Conservation (phyloP, 1,140 invertebrate species). For the Drosophila repletoides region DNA sequence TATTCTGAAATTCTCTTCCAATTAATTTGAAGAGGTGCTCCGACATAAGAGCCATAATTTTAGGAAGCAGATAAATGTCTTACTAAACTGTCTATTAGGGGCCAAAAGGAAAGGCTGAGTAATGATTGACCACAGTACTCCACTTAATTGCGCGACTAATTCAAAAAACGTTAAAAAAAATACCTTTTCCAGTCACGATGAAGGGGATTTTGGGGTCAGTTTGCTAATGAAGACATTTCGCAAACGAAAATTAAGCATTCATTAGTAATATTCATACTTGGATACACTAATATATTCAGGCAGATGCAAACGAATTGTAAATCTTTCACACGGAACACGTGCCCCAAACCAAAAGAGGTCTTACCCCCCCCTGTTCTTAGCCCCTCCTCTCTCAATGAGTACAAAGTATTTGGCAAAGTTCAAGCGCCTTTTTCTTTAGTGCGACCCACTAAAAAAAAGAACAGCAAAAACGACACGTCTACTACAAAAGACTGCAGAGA, state of each 20-base stretch:
- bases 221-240: conserved; percentile 12
- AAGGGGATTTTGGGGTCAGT: conserved; percentile 13
- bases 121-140: too few species aligned
- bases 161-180: neutral
- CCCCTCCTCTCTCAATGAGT: neutral
- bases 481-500: conserved; percentile 32
- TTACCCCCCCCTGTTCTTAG: neutral
- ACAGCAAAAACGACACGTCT: conserved; percentile 43
- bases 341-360: neutral
- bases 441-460: conserved; percentile 41
- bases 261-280: conserved; percentile 14
- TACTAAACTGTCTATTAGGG: too few species aligned
- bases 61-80: too few species aligned
- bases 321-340: conserved; percentile 14
- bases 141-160: neutral
- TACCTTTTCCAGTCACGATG: too few species aligned
- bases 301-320: neutral
- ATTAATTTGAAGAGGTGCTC: too few species aligned
- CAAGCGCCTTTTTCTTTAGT: conserved; percentile 29
- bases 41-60: too few species aligned
- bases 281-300: conserved; percentile 3
- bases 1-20: too few species aligned
- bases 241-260: conserved; percentile 2
- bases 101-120: too few species aligned
- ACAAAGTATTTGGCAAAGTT: conserved; percentile 21